phyloP scores from a whole-genome alignment of 2,888 invertebrate genomes.

The Amiota communis region DNA sequence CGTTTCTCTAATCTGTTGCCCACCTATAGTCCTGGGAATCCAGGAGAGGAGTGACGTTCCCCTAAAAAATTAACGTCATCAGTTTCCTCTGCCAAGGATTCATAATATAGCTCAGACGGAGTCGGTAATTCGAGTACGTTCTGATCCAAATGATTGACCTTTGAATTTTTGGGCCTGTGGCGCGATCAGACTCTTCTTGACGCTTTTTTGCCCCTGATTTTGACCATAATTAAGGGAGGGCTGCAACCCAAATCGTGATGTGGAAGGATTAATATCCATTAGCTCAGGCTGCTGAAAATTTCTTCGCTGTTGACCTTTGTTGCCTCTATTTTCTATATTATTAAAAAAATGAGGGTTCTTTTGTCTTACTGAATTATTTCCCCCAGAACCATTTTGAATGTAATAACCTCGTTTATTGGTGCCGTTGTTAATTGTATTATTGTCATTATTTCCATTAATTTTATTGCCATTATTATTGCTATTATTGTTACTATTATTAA shows the following conservation, averaged over 20 bases:
- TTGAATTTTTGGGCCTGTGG: constrained; percentile 12
- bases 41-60: constrained; percentile 27
- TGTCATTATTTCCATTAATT: background rate
- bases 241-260: too few relatives aligned
- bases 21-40: constrained; percentile 18
- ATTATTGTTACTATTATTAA: too few relatives aligned
- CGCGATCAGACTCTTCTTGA: too few relatives aligned
- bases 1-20: constrained; percentile 20
- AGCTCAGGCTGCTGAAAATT: too few relatives aligned
- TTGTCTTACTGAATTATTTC: too few relatives aligned
- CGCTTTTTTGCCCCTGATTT: background rate
- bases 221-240: too few relatives aligned
- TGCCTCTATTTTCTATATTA: too few relatives aligned
- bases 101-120: background rate
- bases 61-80: constrained; percentile 31
- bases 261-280: too few relatives aligned
- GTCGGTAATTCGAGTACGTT: background rate
- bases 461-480: background rate
- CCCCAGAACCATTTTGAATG: too few relatives aligned
- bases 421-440: background rate
- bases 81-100: background rate
- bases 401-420: too few relatives aligned
- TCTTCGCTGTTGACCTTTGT: too few relatives aligned
- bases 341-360: too few relatives aligned
- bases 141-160: constrained; percentile 28